Conservation (phyloP, 2,888 invertebrate species). For the Allolobophora icterica region DNA sequence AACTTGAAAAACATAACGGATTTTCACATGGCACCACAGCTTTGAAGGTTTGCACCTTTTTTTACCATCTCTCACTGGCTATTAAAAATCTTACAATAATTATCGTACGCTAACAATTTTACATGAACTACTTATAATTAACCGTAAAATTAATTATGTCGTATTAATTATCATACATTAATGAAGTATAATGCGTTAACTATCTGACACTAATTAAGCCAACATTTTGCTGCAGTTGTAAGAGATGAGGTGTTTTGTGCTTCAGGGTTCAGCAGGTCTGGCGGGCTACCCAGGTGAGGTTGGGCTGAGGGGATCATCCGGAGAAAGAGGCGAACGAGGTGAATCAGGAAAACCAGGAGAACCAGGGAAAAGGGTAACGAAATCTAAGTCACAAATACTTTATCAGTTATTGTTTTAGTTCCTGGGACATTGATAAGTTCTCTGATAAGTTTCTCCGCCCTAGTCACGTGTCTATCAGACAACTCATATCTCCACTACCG, state of each 20-base stretch:
- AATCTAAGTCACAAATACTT: not conserved
- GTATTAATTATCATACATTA: not conserved
- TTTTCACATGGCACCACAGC: too few relatives aligned
- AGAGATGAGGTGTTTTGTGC: not conserved
- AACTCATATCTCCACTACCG: too few relatives aligned
- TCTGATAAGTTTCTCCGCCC: too few relatives aligned
- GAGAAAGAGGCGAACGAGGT: conserved; percentile 33
- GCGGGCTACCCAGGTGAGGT: conserved; percentile 34
- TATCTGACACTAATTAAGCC: not conserved
- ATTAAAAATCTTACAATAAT: too few relatives aligned
- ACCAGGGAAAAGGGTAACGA: conserved; percentile 38
- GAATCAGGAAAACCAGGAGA: conserved; percentile 36
- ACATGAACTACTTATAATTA: too few relatives aligned
- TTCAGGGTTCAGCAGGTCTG: conserved; percentile 28
- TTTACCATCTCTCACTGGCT: not conserved
- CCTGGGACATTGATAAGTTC: too few relatives aligned
- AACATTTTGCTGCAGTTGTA: not conserved
- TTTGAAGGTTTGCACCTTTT: too few relatives aligned
- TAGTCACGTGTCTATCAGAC: too few relatives aligned
- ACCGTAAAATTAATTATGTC: too few relatives aligned
- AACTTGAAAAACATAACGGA: too few relatives aligned
- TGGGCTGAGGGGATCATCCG: conserved; percentile 19
- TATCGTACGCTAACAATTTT: too few relatives aligned
- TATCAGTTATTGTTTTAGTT: not conserved
- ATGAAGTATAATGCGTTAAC: not conserved